These are phyloP conservation scores for Psittacara wagleri DNA, from an alignment of 2,113 vertebrate genomes.

Conservation along the genomic window DNA sequence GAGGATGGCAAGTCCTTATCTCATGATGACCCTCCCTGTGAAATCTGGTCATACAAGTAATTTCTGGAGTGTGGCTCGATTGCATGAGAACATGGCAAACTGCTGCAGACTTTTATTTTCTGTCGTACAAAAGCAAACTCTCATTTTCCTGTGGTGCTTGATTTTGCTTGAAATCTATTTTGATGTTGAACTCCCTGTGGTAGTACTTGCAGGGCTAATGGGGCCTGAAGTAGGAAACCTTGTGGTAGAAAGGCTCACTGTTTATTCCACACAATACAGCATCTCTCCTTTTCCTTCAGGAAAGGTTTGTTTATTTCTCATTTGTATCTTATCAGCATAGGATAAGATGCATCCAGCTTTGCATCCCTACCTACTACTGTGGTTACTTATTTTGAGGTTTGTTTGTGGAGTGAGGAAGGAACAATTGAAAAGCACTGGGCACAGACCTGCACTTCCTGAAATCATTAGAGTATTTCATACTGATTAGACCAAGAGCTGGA, in stretches of 20 bases:
- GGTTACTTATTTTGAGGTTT: not conserved
- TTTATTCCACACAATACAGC: not conserved
- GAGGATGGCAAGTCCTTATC: not conserved
- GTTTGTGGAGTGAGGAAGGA: not conserved
- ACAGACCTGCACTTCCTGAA: not conserved
- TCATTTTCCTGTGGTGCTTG: not conserved
- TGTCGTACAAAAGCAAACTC: not conserved
- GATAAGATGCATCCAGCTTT: not conserved
- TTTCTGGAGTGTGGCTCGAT: not conserved
- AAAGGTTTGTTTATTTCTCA: not conserved
- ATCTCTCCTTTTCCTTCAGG: not conserved
- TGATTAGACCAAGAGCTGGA: not conserved
- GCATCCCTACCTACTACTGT: not conserved
- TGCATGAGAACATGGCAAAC: not conserved
- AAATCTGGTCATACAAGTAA: not conserved
- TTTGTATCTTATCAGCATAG: not conserved
- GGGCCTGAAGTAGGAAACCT: not conserved
- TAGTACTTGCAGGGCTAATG: not conserved
- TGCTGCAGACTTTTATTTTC: not conserved
- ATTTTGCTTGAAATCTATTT: not conserved
- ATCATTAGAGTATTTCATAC: not conserved
- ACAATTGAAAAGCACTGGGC: not conserved
- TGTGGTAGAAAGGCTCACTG: not conserved
- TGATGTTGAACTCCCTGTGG: not conserved
- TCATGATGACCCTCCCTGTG: not conserved